Evolutionary conservation across 1,140 invertebrate species (phyloP), one percentile per base, ranked within the genome.

Genomic region (Nasonia longicornis): DNA sequence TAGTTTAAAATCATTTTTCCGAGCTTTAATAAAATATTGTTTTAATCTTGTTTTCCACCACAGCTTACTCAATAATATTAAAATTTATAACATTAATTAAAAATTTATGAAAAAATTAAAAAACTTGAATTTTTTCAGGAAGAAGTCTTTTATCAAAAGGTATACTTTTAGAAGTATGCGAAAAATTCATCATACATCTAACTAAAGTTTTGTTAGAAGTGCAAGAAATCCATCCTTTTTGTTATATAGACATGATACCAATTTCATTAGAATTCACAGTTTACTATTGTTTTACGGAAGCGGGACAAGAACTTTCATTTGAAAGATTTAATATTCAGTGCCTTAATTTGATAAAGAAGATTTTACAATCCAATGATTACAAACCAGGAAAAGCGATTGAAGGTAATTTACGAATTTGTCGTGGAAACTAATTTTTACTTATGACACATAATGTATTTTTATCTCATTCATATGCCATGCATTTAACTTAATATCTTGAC

Each of bases 301-400:
- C 92, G 82, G 95, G 95, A 58, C 93, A 95, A 90, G 90, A 92
- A 84, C 92, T 95, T 45, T 89, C 95, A 35, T 98, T 97, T 91
- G 96, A 97, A 87, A 92, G 94, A 87, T 97, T 98, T 88, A 94
- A 94, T 64, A 96, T 98, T 83, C 96, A 97, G 82, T 96, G 95
- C 85, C 93, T 98, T 79, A 98, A 98, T 91, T 91, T 98, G 78
- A 94, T 98, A 42, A 98, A 97, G 89, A 93, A 92, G 1, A 95
- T 98, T 82, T 91, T 98, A 83, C 89, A 95, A 75, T 95, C 95
- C 89, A 90, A 92, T 11, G 94, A 95, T 86, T 97, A 95, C 87
- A 95, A 93, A 86, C 89, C 92, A 71, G 91, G 92, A 0, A 95
- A 95, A 89, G 86, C 88, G 83, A 87, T 90, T 35, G 93, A 93